Base-by-base conservation (phyloP, 2,888 invertebrate genomes). In the Portevinia maculata region DNA sequence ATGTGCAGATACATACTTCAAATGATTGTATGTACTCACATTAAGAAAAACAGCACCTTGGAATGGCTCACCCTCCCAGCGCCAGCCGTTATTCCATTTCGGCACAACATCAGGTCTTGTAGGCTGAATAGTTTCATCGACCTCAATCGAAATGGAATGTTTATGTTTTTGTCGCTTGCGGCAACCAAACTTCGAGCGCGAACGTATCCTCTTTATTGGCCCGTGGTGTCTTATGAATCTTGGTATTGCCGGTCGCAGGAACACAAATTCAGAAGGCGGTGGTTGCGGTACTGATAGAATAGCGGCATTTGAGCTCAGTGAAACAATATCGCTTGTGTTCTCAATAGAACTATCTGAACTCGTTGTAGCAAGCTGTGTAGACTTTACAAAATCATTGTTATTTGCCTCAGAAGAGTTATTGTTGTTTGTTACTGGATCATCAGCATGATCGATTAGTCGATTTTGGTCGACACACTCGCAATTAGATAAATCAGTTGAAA, bases 21-120 rank as follows among this genome's bases (percentile, higher is more conserved):
- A n/a, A n/a, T n/a, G n/a, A n/a, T 11, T 34, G 15, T 34, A 24
- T 30, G 3, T 41, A 86, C 87, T 88, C 91, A 98, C 98, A 91
- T 96, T 96, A 88, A 97, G 92, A 91, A 95, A 97, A 87, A 98
- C 95, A 92, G 95, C 95, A 85, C 95, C 94, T 88, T 96, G 93
- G 89, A 94, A 96, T 32, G 95, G 92, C 85, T 96, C 94, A 53
- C 97, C 97, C 88, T 96, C 95, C 96, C 97, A 98, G 84, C 93
- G 93, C 98, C 98, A 98, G 28, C 97, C 97, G 89, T 98, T 97
- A 88, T 96, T 96, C 96, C 96, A 97, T 86, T 93, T 93, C 39
- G 94, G 94, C 86, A 92, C 88, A n/a, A 89, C 88, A 86, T 89
- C 89, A 62, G 88, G 90, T 75, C 91, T 89, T 32, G 88, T 87